Conservation (phyloP, 2,113 vertebrate species). For the Bufo gargarizans region DNA sequence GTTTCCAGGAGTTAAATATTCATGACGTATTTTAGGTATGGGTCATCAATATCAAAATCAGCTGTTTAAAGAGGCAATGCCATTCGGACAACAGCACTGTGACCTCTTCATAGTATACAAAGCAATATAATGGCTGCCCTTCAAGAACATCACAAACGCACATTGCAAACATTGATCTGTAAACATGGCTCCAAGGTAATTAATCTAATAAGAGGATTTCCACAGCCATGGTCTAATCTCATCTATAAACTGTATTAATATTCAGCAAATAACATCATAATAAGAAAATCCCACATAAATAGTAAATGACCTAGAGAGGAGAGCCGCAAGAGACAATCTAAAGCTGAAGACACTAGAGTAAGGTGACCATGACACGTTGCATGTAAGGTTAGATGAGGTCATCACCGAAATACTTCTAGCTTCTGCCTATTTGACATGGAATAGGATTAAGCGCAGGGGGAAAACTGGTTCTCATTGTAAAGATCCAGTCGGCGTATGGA, state of each 20-base stretch:
- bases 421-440: too few species aligned
- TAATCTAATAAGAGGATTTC: neutral
- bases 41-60: too few species aligned
- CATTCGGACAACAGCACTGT: too few species aligned
- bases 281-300: neutral
- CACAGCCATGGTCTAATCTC: neutral
- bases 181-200: neutral
- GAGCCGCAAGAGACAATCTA: neutral
- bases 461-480: too few species aligned
- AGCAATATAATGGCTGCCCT: neutral
- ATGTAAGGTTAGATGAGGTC: too few species aligned
- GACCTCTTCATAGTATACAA: too few species aligned
- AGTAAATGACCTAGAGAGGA: neutral
- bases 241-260: neutral
- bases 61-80: too few species aligned
- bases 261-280: neutral
- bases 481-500: too few species aligned
- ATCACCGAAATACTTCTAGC: too few species aligned
- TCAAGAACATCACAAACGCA: neutral
- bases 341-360: neutral
- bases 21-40: too few species aligned
- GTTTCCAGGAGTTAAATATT: too few species aligned
- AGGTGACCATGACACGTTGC: neutral
- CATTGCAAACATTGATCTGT: neutral
- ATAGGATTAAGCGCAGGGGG: too few species aligned